Evolutionary conservation across 2,113 vertebrate species (phyloP).

Genomic region (Corythornis madagascariensis): DNA sequence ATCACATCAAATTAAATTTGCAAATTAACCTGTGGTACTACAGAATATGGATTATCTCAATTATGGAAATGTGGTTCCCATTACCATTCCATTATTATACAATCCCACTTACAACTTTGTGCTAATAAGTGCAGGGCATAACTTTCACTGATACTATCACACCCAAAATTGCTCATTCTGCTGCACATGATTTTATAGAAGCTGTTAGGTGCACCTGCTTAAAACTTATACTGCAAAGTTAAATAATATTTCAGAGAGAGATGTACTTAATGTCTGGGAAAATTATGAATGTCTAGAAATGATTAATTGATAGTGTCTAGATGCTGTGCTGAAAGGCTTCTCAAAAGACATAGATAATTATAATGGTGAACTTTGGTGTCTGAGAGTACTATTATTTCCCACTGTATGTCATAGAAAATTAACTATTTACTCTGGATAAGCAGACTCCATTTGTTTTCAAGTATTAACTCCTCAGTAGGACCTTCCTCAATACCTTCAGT

Average conservation of each 20-base stretch:
- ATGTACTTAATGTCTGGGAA: neutral
- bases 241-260: slow-evolving; percentile 7
- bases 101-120: slow-evolving; percentile 9
- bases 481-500: neutral
- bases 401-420: neutral
- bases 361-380: neutral
- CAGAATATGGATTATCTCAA: slow-evolving; percentile 56
- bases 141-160: slow-evolving; percentile 38
- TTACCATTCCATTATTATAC: slow-evolving; percentile 48
- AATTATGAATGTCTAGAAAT: neutral
- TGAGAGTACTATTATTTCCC: neutral
- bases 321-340: neutral
- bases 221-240: neutral
- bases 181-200: neutral
- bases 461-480: neutral
- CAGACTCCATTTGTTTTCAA: neutral
- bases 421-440: neutral
- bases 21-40: slow-evolving; percentile 49
- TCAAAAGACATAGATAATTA: neutral
- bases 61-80: slow-evolving; percentile 53
- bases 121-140: slow-evolving; percentile 43
- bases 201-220: neutral
- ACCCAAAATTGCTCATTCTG: slow-evolving; percentile 9
- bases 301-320: neutral
- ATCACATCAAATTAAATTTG: slow-evolving; percentile 49